Base-by-base conservation (phyloP, 2,797 vertebrate species). In the Schizothorax lantsangensis region DNA sequence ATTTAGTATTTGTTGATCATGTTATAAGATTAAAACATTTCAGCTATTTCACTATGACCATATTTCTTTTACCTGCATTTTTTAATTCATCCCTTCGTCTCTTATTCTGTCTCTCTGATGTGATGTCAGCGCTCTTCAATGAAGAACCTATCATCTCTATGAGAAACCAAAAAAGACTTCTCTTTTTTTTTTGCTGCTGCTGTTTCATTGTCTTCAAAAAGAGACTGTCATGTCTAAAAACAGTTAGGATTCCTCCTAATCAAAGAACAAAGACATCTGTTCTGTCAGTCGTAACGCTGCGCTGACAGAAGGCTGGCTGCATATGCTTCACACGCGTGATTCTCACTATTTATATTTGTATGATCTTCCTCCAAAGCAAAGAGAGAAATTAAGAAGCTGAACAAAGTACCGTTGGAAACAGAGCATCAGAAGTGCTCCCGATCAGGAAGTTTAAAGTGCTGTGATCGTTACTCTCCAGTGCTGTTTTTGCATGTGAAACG, bases 141-240 rank as follows among this genome's bases (percentile, higher is more conserved):
- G 93, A 95, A 93, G 92, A 92, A 93, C 92, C 91, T 91, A 91
- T 93, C 93, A 92, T 92, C 90, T 92, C 83, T 93, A 88, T 85
- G 43, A 75, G 87, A 87, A 21, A 78, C 91, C 54, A 26, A 84
- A 84, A 86, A 64, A 83, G 14, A n/a, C 89, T 88, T 86, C 79
- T 90, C 91, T 93, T 47, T 71, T 75, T 71, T 74, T 73, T 73
- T n/a, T 2, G 21, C 71, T 62, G 21, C 30, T 84, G 30, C 75
- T 47, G 38, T 64, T 62, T 69, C 33, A 85, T 92, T 91, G 91
- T 93, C 93, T 94, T 95, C 93, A 95, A 93, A 62, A 95, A 91
- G 89, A 79, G 82, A 88, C 88, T 15, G 88, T 8, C 85, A 92
- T 89, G 90, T 90, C 92, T 91, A 90, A 93, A 93, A 94, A 94